These are phyloP conservation scores for Dermochelys coriacea DNA, from an alignment of 2,797 vertebrate species.

Conservation along the genomic window DNA sequence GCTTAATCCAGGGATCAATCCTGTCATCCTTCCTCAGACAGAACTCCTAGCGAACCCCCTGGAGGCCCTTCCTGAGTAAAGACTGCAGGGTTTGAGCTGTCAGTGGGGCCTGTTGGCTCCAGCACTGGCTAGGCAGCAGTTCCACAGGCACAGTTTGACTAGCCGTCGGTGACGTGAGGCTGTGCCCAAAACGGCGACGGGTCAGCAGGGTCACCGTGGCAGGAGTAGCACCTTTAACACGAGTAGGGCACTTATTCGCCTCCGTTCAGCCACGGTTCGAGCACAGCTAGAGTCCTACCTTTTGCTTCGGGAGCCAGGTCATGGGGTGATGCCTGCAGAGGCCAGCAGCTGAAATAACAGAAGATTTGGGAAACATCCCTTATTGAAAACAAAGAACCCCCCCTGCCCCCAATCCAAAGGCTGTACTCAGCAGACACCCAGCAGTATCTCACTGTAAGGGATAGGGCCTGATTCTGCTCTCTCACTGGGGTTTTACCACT, in stretches of 20 bases:
- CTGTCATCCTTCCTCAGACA: not conserved
- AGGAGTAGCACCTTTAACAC: rapidly evolving
- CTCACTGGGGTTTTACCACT: not conserved
- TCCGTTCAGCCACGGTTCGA: not conserved
- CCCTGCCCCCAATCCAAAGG: not conserved
- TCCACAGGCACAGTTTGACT: not conserved
- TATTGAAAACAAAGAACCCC: not conserved
- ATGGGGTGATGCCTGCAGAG: not conserved
- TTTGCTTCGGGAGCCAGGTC: not conserved
- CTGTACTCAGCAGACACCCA: not conserved
- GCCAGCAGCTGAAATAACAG: not conserved
- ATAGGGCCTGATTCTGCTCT: not conserved
- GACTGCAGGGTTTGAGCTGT: not conserved
- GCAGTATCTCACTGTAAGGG: not conserved
- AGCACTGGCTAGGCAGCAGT: not conserved
- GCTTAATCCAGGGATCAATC: not conserved
- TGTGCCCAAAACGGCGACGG: not conserved
- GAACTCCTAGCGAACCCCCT: no score
- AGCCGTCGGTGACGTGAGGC: rapidly evolving
- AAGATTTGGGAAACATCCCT: not conserved
- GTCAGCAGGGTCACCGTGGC: not conserved
- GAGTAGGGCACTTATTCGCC: not conserved
- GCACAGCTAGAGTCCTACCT: not conserved
- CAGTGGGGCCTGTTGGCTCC: not conserved
- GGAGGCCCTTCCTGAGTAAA: not conserved